These are phyloP conservation scores for Amblyornis subalaris DNA, from an alignment of 2,113 vertebrate species.

Conservation along the genomic window DNA sequence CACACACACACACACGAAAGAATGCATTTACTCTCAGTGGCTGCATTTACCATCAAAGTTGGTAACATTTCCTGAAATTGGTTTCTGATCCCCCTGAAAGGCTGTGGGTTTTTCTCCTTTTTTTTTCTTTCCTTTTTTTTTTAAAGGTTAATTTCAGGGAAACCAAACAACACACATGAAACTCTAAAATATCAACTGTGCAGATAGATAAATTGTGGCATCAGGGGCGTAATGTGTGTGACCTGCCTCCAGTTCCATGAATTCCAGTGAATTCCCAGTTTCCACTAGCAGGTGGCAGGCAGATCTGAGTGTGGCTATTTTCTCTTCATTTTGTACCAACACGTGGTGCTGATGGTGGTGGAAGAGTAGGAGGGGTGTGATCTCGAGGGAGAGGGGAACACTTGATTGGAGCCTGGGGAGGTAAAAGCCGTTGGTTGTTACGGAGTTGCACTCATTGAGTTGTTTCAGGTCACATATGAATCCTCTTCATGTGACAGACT, in stretches of 20 bases:
- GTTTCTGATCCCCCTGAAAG: conserved; percentile 67
- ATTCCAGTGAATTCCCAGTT: conserved; percentile 58
- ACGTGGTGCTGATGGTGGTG: not conserved
- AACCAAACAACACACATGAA: conserved; percentile 42
- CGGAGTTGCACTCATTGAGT: accelerated
- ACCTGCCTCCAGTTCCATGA: conserved; percentile 19
- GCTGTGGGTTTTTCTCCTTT: conserved; percentile 1
- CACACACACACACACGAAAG: not conserved
- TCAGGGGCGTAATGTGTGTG: not conserved
- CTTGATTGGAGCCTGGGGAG: not conserved
- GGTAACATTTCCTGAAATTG: conserved; percentile 67
- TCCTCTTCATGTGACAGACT: not conserved
- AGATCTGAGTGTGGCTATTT: not conserved
- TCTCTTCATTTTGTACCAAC: not conserved
- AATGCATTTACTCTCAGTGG: conserved; percentile 5
- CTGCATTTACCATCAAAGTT: conserved; percentile 56
- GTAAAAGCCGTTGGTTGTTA: not conserved
- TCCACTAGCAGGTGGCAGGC: not conserved
- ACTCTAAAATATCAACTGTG: conserved; percentile 27
- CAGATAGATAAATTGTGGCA: conserved; percentile 31
- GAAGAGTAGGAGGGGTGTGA: not conserved
- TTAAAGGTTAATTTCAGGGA: conserved; percentile 59
- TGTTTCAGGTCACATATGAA: not conserved
- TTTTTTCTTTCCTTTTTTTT: not conserved
- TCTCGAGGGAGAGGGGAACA: not conserved